Evolutionary conservation across 2,888 invertebrate species (phyloP), one percentile per base, ranked within the genome.

Genomic region (Norana najaformis): DNA sequence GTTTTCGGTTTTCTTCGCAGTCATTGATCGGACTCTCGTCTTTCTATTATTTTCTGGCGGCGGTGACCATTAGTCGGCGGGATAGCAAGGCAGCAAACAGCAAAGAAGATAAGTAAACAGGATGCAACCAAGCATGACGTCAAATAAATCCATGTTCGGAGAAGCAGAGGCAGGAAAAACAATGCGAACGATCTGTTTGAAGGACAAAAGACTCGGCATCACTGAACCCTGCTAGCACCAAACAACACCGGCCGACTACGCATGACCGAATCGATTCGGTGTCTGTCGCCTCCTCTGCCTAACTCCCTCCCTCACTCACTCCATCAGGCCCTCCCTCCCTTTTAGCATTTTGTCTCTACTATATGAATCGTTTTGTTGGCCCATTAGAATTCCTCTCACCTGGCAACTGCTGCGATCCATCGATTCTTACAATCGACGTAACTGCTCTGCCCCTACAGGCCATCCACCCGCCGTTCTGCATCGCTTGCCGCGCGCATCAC

Each of bases 201-300:
- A 69, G 69, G 69, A 69, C 69, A 69, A 69, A 69, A n/a, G 69
- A 69, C 69, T 69, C n/a, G 69, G 69, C 69, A 69, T n/a, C 69
- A n/a, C 30, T 30, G 69, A 69, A 0, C 69, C 11, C 69, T 69
- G 69, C 69, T n/a, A n/a, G n/a, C n/a, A n/a, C 69, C 69, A 69
- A 69, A 69, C 69, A 69, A n/a, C n/a, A 69, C 53, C 23, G 11
- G 4, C 53, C 23, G 53, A 53, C 30, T 2, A 30, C 23, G 11
- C 53, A 53, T 53, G 8, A 69, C n/a, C n/a, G n/a, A n/a, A 69
- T 69, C 69, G 69, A 69, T 69, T 69, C 69, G 3, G n/a, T n/a
- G 69, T 69, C 0, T n/a, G 30, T 69, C n/a, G 6, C 69, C 13
- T 69, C 69, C n/a, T n/a, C 83, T 83, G 34, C 83, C 83, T 83